Conservation (phyloP, 2,113 vertebrate genomes). For the Podilymbus podiceps region DNA sequence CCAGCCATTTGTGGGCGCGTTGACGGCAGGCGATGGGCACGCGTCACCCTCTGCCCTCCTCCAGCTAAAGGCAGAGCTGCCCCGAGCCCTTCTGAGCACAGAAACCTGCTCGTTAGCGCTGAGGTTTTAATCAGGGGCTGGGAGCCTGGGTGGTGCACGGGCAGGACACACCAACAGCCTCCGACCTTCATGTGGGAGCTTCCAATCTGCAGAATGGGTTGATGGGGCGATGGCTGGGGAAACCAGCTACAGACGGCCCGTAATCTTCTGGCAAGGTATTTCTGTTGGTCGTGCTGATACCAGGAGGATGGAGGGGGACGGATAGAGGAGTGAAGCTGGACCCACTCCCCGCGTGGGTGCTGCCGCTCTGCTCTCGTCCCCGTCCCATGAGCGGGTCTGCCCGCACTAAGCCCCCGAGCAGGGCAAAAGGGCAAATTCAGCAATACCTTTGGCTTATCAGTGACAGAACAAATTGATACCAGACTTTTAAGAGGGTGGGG, state of each 20-base stretch:
- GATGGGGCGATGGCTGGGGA: not conserved
- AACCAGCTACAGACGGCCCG: fast-evolving
- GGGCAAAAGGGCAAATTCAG: conserved; percentile 41
- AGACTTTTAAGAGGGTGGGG: conserved; percentile 57
- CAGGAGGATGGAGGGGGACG: not conserved
- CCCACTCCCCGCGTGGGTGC: fast-evolving
- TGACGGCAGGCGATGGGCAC: not conserved
- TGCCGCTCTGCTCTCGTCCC: not conserved
- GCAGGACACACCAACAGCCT: not conserved
- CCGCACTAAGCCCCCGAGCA: not conserved
- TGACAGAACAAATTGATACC: conserved; percentile 58
- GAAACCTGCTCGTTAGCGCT: not conserved
- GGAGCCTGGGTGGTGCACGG: no score
- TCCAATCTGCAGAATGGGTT: not conserved
- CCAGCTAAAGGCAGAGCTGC: not conserved
- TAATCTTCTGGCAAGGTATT: not conserved
- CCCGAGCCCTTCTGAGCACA: not conserved
- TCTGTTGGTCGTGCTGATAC: not conserved
- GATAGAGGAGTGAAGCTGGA: not conserved
- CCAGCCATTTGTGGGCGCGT: no score
- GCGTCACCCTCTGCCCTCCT: not conserved
- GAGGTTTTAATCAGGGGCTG: not conserved
- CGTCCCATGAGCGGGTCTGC: fast-evolving
- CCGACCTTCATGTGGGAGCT: fast-evolving
- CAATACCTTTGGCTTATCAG: conserved; percentile 67